Percentiles rank a stretch among this genome's conserved stretches.
Conservation (phyloP, 1,140 invertebrate species). For the Drosophila fuyamai region DNA sequence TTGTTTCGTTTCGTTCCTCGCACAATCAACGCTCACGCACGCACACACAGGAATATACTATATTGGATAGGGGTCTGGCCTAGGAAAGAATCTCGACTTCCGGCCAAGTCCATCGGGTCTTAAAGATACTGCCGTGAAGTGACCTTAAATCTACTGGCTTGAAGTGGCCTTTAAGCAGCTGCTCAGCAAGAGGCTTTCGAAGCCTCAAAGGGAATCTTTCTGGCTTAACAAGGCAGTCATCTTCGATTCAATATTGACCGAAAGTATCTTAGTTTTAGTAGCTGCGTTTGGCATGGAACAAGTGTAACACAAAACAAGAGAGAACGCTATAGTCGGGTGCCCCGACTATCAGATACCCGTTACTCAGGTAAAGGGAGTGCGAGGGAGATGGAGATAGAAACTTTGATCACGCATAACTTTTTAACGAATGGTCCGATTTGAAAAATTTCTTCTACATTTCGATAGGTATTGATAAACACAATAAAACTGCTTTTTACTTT, state of each 20-base stretch:
- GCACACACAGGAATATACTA: slow-evolving; percentile 29
- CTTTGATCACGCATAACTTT: too few species aligned
- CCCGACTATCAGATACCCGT: too few species aligned
- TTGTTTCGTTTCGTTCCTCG: slow-evolving; percentile 32
- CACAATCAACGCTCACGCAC: slow-evolving; percentile 28
- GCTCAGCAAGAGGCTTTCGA: background rate
- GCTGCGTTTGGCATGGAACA: background rate
- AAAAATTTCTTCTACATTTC: too few species aligned
- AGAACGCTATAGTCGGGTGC: too few species aligned
- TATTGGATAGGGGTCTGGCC: slow-evolving; percentile 7
- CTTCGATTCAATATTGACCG: slow-evolving; percentile 22
- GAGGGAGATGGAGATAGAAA: too few species aligned
- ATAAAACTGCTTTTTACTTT: too few species aligned
- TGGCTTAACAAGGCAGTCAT: slow-evolving; percentile 3
- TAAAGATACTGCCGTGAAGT: slow-evolving; percentile 7
- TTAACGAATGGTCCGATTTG: too few species aligned
- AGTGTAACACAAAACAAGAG: slow-evolving; percentile 1
- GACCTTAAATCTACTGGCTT: slow-evolving; percentile 9
- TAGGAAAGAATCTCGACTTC: slow-evolving; percentile 24
- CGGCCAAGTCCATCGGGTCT: slow-evolving; percentile 21
- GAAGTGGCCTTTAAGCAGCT: slow-evolving; percentile 15
- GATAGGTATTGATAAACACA: too few species aligned
- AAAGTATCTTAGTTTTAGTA: slow-evolving; percentile 10
- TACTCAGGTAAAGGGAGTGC: too few species aligned
- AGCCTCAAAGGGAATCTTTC: background rate